These are phyloP conservation scores for Ischnus inquisitorius DNA, from an alignment of 2,888 invertebrate species.

Conservation along the genomic window DNA sequence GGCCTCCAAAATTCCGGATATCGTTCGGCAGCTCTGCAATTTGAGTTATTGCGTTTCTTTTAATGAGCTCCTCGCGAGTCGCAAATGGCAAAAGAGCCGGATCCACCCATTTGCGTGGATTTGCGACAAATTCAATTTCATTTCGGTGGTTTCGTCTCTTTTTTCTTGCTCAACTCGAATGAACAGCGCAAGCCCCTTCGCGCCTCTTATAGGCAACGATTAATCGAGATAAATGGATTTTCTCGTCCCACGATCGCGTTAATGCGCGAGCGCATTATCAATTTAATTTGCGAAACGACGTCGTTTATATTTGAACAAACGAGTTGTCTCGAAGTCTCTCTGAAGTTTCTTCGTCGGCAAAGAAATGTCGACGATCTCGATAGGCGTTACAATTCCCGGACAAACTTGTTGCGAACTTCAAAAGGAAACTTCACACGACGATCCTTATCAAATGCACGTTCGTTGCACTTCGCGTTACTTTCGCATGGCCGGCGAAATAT, in stretches of 20 bases:
- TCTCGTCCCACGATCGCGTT: neutral
- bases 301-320: constrained; percentile 13
- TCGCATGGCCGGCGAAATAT: constrained; percentile 56
- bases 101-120: neutral
- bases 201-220: constrained; percentile 19
- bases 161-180: neutral
- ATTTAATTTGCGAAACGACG: constrained; percentile 31
- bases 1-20: neutral
- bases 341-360: neutral
- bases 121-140: neutral
- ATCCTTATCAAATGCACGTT: constrained; percentile 30
- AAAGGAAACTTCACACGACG: constrained; percentile 9
- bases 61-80: neutral
- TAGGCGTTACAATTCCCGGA: neutral
- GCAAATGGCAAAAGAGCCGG: neutral
- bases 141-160: neutral
- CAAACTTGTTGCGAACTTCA: neutral
- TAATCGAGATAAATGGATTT: constrained; percentile 5
- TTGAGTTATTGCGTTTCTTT: neutral
- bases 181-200: neutral
- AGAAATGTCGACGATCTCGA: constrained; percentile 10
- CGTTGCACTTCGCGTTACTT: constrained; percentile 41
- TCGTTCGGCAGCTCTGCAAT: too few relatives aligned
- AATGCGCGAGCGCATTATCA: neutral
- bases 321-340: neutral